Conservation (phyloP, 2,888 invertebrate genomes). For the Hybos culiciformis region DNA sequence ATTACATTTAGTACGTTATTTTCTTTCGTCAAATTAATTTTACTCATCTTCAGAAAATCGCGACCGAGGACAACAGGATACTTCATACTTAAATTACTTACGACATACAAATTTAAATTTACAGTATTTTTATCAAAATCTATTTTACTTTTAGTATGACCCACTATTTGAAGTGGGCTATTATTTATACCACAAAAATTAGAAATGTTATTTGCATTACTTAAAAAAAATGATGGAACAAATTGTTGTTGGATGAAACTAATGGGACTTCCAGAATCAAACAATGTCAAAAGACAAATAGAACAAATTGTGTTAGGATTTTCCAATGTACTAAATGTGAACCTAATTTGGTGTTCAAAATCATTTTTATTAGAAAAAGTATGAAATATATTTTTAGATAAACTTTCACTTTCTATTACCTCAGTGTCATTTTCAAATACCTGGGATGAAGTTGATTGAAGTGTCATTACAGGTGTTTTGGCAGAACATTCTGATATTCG, state of each 20-base stretch:
- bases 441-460: not conserved
- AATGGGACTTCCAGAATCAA: constrained; percentile 11
- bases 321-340: not conserved
- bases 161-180: constrained; percentile 8
- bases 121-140: constrained; percentile 6
- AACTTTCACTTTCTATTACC: not conserved
- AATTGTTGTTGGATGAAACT: constrained; percentile 10
- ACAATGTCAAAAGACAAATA: constrained; percentile 1
- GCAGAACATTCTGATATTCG: not conserved
- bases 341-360: not conserved
- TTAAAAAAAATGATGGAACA: constrained; percentile 7
- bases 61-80: constrained; percentile 11
- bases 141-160: constrained; percentile 8
- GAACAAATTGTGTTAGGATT: not conserved
- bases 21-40: too few species aligned
- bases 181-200: constrained; percentile 11
- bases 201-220: too few species aligned
- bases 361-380: not conserved
- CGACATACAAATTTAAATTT: constrained; percentile 10
- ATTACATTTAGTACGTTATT: constrained; percentile 5
- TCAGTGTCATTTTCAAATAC: not conserved
- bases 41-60: constrained; percentile 10
- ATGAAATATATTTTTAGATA: not conserved
- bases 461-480: not conserved
- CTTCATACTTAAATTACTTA: constrained; percentile 11